Percentiles rank a stretch among this genome's conserved stretches.
Evolutionary conservation across 1,140 invertebrate genomes (phyloP).

Genomic region (Listronotus bonariensis): DNA sequence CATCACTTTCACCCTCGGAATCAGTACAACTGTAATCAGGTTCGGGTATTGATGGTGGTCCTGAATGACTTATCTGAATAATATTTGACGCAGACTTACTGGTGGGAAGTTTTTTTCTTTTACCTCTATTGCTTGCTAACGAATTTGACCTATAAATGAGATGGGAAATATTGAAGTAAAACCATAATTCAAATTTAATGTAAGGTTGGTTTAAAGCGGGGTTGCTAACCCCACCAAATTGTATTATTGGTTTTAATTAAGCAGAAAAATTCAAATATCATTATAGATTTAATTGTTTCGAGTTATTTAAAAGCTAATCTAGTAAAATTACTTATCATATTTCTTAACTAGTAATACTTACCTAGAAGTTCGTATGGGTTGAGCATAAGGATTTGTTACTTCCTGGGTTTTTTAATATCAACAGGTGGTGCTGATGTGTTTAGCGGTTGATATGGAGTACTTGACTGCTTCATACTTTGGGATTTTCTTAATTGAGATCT

Average conservation of each 20-base stretch:
- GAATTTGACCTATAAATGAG: slow-evolving; percentile 32
- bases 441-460: slow-evolving; percentile 52
- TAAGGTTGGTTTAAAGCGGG: too few species aligned
- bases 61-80: slow-evolving; percentile 42
- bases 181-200: too few species aligned
- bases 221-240: too few species aligned
- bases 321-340: too few species aligned
- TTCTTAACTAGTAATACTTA: background rate
- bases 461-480: slow-evolving; percentile 63
- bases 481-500: slow-evolving; percentile 67
- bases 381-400: slow-evolving; percentile 66
- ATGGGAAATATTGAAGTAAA: too few species aligned
- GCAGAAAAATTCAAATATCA: too few species aligned
- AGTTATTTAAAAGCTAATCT: too few species aligned
- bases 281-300: too few species aligned
- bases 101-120: slow-evolving; percentile 55
- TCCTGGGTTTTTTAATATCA: slow-evolving; percentile 5
- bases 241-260: too few species aligned
- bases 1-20: slow-evolving; percentile 61
- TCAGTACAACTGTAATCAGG: slow-evolving; percentile 87
- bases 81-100: slow-evolving; percentile 56
- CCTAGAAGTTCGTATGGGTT: slow-evolving; percentile 63
- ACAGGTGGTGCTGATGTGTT: slow-evolving; percentile 47
- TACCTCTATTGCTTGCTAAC: slow-evolving; percentile 30
- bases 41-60: slow-evolving; percentile 80